Base-by-base conservation (phyloP, 37 sponge, comb jelly and placozoan species). In the Tethya wilhelma region DNA sequence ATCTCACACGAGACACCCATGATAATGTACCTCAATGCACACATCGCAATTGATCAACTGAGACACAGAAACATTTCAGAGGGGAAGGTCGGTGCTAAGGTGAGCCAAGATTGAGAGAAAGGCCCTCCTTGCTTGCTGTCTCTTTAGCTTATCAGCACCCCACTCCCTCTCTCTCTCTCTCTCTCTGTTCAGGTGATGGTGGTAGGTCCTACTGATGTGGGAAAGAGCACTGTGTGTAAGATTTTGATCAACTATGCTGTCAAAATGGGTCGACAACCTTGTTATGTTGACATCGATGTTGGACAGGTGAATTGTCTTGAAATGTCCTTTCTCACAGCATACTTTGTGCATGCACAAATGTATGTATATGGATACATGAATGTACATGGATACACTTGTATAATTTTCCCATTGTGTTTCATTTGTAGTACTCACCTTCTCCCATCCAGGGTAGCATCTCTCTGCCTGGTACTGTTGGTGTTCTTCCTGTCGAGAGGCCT, bases 171-270 rank as follows among this genome's bases (percentile, higher is more conserved):
- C n/a, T n/a, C n/a, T n/a, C n/a, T n/a, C n/a, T n/a, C n/a, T n/a
- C n/a, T 34, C 7, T 34, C 7, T 37, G 12, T 53, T 7, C 64
- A 92, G 92, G 90, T 96, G 44, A 56, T 96, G 67, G 83, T 96
- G 45, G 89, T 79, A 41, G 98, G 98, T 4, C 88, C 95, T 49
- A 68, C 67, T 38, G 98, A 98, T 67, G 98, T 98, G 37, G 98
- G 98, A 17, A 98, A 98, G 93, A 85, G 88, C 62, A 95, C 94
- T 32, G 65, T 98, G 25, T 93, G 96, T 56, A 71, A 85, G 28
- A 45, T 93, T 14, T 78, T 98, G 19, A 85, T 90, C 34, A 93
- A 90, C 81, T 98, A 95, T 74, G 93, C 96, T 2, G 85, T 88
- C 17, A 71, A 94, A 65, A 81, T 87, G 89, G 80, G 71, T 58